These are phyloP conservation scores for Palythoa grandiflora DNA, from an alignment of 92 coral and sea anemone species.

Conservation along the genomic window DNA sequence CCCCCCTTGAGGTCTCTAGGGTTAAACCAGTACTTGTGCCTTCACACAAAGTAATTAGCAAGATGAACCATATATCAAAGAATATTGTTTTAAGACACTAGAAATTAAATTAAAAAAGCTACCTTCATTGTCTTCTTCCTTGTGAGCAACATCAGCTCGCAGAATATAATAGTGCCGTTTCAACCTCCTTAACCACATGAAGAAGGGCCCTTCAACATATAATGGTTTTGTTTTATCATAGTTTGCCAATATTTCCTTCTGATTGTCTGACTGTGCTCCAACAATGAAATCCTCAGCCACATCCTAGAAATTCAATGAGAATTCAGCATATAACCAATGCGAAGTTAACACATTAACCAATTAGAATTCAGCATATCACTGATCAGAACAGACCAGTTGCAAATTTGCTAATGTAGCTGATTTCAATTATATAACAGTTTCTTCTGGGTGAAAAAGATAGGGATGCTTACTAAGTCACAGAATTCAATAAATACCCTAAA, in stretches of 20 bases:
- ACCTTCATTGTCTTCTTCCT: constrained; percentile 63
- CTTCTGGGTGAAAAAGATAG: no score
- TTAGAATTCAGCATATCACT: not conserved
- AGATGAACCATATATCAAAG: no score
- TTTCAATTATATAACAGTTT: no score
- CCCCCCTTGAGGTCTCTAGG: no score
- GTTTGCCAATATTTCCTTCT: constrained; percentile 66
- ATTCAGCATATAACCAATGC: constrained; percentile 1
- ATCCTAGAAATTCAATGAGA: constrained; percentile 46
- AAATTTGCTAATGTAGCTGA: no score
- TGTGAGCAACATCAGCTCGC: constrained; percentile 71
- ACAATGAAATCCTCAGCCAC: constrained; percentile 68
- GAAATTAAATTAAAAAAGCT: not conserved
- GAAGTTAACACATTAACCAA: not conserved
- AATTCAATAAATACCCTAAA: no score
- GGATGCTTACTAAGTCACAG: no score
- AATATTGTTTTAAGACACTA: no score
- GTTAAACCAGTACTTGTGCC: no score
- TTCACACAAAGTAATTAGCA: no score
- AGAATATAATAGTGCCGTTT: constrained; percentile 80
- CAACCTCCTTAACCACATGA: constrained; percentile 85
- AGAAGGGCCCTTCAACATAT: constrained; percentile 95
- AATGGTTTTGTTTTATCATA: constrained; percentile 76
- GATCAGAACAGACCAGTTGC: no score
- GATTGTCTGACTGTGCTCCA: constrained; percentile 74